Evolutionary conservation across 1,140 invertebrate species (phyloP), one percentile per base, ranked within the genome.

Genomic region (Copidosoma floridanum): DNA sequence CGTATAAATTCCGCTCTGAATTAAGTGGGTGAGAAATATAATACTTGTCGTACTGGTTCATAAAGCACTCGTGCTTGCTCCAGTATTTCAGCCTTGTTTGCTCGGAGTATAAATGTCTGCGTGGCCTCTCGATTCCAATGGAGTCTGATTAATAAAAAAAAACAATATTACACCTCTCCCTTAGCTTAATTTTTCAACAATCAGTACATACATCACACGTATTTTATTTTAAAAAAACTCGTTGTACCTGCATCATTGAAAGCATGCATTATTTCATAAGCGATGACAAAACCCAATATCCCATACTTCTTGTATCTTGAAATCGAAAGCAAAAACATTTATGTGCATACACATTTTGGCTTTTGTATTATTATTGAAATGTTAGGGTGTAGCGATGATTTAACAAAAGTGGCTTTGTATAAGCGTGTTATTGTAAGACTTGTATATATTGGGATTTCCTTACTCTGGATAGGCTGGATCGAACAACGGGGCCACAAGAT

Each of bases 251-350:
- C 48, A 16, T 51, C 48, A 24, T 51, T 51, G 24, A 51, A 51
- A 12, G 48, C 48, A 37, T 51, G 48, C 48, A 51, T 51, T 3
- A 51, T 51, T 51, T 51, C 48, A 29, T 51, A 51, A 37, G 48
- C 48, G 26, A 51, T 35, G 27, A 51, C 37, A 21, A 51, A 51
- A 20, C 48, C 48, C 48, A 51, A 35, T 20, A 51, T 51, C 10
- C 48, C 48, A 23, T 51, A 51, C 23, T 51, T 51, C 20, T 51
- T 51, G 29, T n/a, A 47, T 21, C 20, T 47, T 43, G 14, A 55
- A 44, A 32, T 44, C 20, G 5, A 55, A n/a, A n/a, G n/a, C n/a
- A n/a, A n/a, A n/a, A n/a, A n/a, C n/a, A n/a, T n/a, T n/a, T n/a
- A n/a, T n/a, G n/a, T n/a, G n/a, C n/a, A n/a, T n/a, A n/a, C n/a